A percentile compares a stretch with the other conserved stretches of the same genome.
These are phyloP conservation scores for Aphrophora alni DNA, from an alignment of 2,888 invertebrate genomes.

Conservation along the genomic window DNA sequence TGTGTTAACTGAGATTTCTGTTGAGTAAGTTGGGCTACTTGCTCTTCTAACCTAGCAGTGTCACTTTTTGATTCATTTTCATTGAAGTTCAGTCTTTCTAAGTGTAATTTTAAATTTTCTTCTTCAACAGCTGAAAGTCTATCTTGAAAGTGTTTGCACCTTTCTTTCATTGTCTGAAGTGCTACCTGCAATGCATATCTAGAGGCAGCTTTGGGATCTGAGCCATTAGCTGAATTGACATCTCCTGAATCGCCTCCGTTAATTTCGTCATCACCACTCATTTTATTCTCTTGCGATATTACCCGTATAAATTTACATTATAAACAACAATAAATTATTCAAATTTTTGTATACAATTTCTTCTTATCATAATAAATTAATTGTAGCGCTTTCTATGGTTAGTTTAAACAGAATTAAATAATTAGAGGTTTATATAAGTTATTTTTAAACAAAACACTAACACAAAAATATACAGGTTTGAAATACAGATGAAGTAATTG, in stretches of 20 bases:
- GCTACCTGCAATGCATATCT: constrained; percentile 61
- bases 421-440: no score
- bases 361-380: no score
- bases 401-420: no score
- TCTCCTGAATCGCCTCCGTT: not conserved
- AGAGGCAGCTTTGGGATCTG: constrained; percentile 39
- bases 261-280: not conserved
- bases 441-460: no score
- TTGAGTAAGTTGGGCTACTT: constrained; percentile 72
- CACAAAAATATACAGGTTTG: no score
- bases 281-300: not conserved
- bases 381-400: no score
- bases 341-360: no score
- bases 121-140: constrained; percentile 73
- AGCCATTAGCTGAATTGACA: not conserved
- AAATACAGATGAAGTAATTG: no score
- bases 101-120: constrained; percentile 72
- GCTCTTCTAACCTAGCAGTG: constrained; percentile 63
- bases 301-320: not conserved
- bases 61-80: constrained; percentile 54
- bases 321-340: not conserved
- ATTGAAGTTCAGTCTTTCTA: constrained; percentile 52
- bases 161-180: constrained; percentile 80
- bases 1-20: constrained; percentile 79
- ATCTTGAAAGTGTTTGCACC: constrained; percentile 77